Evolutionary conservation across 2,797 vertebrate genomes (phyloP), one percentile per base, ranked within the genome.

Genomic region (Bucorvus abyssinicus): DNA sequence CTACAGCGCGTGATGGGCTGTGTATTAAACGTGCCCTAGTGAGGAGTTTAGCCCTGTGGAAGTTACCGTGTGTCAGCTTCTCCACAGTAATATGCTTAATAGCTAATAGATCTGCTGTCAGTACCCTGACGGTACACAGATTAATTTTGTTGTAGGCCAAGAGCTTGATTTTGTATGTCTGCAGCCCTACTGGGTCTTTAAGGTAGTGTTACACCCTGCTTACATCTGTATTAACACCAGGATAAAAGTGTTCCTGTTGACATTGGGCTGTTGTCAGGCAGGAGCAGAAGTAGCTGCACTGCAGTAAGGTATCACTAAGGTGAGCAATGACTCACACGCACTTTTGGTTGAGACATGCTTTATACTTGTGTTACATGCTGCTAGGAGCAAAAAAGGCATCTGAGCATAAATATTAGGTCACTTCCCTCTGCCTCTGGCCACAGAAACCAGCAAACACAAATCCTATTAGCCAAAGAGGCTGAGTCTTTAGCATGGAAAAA

Each of bases 221-320:
- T 29, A 29, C 2, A 20, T 40, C 34, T 80, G 36, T 32, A 6
- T 20, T 55, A 22, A 20, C 14, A 6, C 26, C 0, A 0, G 30
- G 29, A 44, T n/a, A 49, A 79, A 71, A 84, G 17, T 1, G 0
- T 32, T 81, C 21, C 63, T 91, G 27, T 42, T 83, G 57, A 8
- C 2, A 0, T 12, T 9, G 53, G 49, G 22, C 49, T 89, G 16
- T 17, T 68, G 52, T 64, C 53, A 69, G 27, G 47, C 34, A 69
- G 84, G 18, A 82, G 44, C 26, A 79, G 55, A n/a, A 53, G 53
- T 8, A 53, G n/a, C 55, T 88, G 49, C 4, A 6, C 30, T 76
- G 29, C 64, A 56, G 1, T 38, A 49, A 42, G 36, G 30, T 16
- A n/a, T 56, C 52, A 34, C 11, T 22, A 53, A 64, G 47, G 40